Conservation (phyloP, 2,113 vertebrate species). For the Paratilapia polleni region DNA sequence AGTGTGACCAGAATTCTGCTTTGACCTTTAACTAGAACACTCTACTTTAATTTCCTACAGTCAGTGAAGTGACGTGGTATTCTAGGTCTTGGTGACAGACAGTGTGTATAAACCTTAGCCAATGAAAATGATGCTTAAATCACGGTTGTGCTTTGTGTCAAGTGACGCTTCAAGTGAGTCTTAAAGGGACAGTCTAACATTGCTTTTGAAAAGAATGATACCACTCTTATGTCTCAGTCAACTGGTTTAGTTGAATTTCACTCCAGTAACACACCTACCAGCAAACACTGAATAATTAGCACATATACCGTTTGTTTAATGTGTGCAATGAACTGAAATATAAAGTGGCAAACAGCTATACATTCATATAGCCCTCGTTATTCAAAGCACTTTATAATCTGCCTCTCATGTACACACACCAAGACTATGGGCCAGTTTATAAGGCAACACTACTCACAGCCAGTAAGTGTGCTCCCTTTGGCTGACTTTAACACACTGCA, state of each 20-base stretch:
- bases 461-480: background rate
- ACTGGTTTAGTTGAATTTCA: background rate
- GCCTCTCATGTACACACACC: background rate
- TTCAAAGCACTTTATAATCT: background rate
- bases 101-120: background rate
- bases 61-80: background rate
- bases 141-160: background rate
- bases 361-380: background rate
- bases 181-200: background rate
- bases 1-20: background rate
- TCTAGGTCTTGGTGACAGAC: background rate
- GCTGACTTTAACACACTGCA: background rate
- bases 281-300: background rate
- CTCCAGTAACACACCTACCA: background rate
- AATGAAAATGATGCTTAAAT: background rate
- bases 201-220: background rate
- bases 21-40: background rate
- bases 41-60: background rate
- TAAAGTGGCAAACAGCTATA: background rate
- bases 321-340: background rate
- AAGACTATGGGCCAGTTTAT: background rate
- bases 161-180: background rate
- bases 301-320: background rate
- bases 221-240: background rate
- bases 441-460: background rate